Evolutionary conservation across 2,888 invertebrate species (phyloP), one percentile per base, ranked within the genome.

Genomic region (Agrotis ipsilon): DNA sequence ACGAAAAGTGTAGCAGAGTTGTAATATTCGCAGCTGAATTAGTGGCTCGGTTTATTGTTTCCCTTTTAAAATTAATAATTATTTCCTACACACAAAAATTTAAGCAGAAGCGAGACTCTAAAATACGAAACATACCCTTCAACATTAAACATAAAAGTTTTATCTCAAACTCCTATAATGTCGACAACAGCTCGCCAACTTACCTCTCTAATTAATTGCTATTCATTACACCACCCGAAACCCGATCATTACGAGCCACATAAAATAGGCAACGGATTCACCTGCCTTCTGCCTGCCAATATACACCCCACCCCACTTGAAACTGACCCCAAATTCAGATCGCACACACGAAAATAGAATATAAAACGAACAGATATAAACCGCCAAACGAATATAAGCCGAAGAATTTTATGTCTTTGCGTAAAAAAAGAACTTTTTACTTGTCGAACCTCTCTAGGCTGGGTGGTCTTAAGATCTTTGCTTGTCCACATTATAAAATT

Each of bases 211-310:
- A 76, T 81, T 72, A 72, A 81, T 81, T 72, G 64, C 46, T 77
- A 81, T 77, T 79, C 81, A 79, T 77, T 81, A 81, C 61, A 43
- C 46, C 67, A 68, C 61, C 71, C 58, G 59, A 62, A 68, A 57
- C 78, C 64, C 58, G 61, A 77, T 78, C 64, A 67, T 78, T 81
- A 62, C 52, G 60, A 61, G 52, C 57, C 46, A 65, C 61, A 81
- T 78, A 81, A 77, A 79, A 72, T 54, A 72, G 67, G 78, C 61
- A 58, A 68, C 51, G 59, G 46, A 62, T 57, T 51, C 43, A 52
- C 76, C 81, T 76, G 27, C 69, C 59, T 55, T 13, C 81, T 70
- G 52, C 58, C 55, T 63, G 43, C 43, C 60, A 59, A 62, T 54
- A 67, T 46, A 39, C n/a, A 64, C 79, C 78, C 72, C 73, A 46